These are phyloP conservation scores for Smithornis capensis DNA, from an alignment of 2,113 vertebrate species.

Conservation along the genomic window DNA sequence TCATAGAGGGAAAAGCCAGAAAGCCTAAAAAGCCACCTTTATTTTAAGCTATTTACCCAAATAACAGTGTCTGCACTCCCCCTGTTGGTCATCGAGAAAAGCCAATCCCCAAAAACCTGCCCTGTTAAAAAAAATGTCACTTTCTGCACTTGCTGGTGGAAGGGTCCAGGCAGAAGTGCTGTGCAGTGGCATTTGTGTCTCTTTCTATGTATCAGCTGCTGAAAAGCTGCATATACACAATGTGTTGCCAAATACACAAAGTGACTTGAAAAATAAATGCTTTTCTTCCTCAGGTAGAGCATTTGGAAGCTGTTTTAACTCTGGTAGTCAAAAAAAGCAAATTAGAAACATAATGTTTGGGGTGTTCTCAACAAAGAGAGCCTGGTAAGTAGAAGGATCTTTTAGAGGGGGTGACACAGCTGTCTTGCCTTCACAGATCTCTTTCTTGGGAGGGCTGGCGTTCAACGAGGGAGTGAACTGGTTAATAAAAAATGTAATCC, in stretches of 20 bases:
- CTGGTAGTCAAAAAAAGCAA: neutral
- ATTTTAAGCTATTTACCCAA: neutral
- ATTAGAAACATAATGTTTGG: neutral
- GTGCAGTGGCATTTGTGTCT: neutral
- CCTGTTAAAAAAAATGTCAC: neutral
- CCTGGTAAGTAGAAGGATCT: neutral
- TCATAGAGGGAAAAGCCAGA: neutral
- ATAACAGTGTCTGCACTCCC: conserved; percentile 28
- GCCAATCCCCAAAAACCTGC: neutral
- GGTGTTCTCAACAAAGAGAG: neutral
- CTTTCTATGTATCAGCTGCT: neutral
- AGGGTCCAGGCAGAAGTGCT: neutral
- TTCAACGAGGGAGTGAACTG: conserved; percentile 96
- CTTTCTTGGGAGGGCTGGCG: conserved; percentile 90
- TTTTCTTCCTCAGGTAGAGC: neutral
- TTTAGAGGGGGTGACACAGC: neutral
- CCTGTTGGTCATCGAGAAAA: neutral
- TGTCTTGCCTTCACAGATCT: conserved; percentile 82
- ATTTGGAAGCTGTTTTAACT: neutral
- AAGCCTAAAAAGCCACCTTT: neutral
- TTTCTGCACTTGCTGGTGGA: neutral
- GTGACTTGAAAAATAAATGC: neutral
- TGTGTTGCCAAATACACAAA: neutral
- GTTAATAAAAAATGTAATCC: conserved; percentile 92
- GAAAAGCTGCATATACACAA: neutral